These are phyloP conservation scores for Camelus bactrianus DNA, from an alignment of 2,113 vertebrate species.

Conservation along the genomic window DNA sequence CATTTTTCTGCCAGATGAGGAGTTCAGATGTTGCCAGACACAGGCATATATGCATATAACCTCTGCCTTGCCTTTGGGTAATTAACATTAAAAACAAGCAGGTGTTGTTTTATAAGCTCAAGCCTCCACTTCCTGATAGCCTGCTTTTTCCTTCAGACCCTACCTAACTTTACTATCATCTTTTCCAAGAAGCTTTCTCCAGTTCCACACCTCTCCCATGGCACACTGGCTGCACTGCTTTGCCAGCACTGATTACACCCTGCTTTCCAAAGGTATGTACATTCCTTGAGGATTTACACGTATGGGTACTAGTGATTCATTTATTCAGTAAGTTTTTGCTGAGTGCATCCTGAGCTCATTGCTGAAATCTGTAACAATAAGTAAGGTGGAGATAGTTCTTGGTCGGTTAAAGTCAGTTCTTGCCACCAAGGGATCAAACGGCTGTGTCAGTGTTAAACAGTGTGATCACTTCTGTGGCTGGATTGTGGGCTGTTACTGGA, in stretches of 20 bases:
- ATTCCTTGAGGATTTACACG: not conserved
- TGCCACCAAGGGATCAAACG: not conserved
- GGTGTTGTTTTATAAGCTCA: not conserved
- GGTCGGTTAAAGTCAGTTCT: not conserved
- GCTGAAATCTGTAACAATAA: not conserved
- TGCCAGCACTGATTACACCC: not conserved
- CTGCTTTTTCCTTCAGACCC: not conserved
- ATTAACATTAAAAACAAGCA: not conserved
- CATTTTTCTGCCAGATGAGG: not conserved
- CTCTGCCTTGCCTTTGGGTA: not conserved
- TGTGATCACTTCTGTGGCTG: not conserved
- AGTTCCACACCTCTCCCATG: not conserved
- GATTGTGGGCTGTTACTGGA: not conserved
- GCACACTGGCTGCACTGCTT: not conserved
- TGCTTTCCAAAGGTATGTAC: not conserved
- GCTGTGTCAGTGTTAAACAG: not conserved
- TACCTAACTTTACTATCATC: not conserved
- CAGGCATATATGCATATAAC: not conserved
- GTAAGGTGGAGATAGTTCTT: not conserved
- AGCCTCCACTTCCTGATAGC: not conserved
- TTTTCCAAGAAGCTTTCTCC: not conserved
- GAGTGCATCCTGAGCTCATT: not conserved
- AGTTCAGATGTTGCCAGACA: not conserved
- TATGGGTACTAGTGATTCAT: not conserved
- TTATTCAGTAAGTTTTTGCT: not conserved